These are phyloP conservation scores for Boleophthalmus pectinirostris DNA, from an alignment of 2,113 vertebrate species.

Conservation along the genomic window DNA sequence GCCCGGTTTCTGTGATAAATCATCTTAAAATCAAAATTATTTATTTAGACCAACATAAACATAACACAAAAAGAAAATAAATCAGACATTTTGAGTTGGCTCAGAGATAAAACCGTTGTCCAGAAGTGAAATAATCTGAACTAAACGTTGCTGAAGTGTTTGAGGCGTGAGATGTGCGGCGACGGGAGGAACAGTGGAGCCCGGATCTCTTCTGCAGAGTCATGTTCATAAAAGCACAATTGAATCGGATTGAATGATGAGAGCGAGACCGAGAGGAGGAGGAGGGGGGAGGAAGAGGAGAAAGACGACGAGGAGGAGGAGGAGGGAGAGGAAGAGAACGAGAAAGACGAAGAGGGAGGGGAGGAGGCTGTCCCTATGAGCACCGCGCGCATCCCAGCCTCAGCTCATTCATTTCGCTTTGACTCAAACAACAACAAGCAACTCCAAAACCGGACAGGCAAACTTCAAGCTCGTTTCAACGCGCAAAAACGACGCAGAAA, in stretches of 20 bases:
- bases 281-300: slow-evolving; percentile 20
- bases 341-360: not conserved
- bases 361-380: slow-evolving; percentile 50
- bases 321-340: not conserved
- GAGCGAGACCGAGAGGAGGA: slow-evolving; percentile 47
- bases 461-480: not conserved
- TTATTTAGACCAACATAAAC: too few species aligned
- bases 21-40: too few species aligned
- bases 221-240: slow-evolving; percentile 43
- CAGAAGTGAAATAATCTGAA: too few species aligned
- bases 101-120: too few species aligned
- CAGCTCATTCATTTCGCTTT: slow-evolving; percentile 78
- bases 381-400: slow-evolving; percentile 76
- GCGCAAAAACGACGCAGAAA: not conserved
- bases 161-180: not conserved
- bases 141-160: not conserved
- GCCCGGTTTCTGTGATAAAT: too few species aligned
- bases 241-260: slow-evolving; percentile 48
- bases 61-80: too few species aligned
- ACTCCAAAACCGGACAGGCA: slow-evolving; percentile 53
- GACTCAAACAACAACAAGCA: slow-evolving; percentile 60
- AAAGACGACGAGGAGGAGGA: not conserved
- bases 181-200: not conserved
- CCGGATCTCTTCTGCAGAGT: slow-evolving; percentile 36
- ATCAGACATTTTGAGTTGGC: too few species aligned